phyloP scores from a whole-genome alignment of 1,140 invertebrate genomes.

The Oryzaephilus surinamensis region DNA sequence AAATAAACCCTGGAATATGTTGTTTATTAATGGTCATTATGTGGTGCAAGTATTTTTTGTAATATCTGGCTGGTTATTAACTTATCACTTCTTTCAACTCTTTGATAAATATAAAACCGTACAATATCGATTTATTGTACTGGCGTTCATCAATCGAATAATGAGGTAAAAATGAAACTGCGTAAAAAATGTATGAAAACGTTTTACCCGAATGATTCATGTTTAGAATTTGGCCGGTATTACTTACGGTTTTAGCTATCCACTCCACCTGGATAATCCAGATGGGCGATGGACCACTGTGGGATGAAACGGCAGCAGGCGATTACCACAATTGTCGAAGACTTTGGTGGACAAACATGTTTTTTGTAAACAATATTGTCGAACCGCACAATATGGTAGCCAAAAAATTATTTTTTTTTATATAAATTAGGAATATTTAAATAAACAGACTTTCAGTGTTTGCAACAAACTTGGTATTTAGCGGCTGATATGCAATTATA shows the following conservation, averaged over 20 bases:
- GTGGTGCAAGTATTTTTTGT: slow-evolving; percentile 22
- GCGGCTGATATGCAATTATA: slow-evolving; percentile 23
- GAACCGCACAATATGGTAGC: slow-evolving; percentile 34
- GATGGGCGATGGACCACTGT: slow-evolving; percentile 21
- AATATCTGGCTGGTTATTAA: slow-evolving; percentile 20
- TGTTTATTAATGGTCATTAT: slow-evolving; percentile 18
- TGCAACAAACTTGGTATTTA: slow-evolving; percentile 19
- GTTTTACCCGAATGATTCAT: too few species aligned
- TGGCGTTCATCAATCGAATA: slow-evolving; percentile 19
- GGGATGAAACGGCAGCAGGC: slow-evolving; percentile 21
- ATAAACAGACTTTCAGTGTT: slow-evolving; percentile 22
- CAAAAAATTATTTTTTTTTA: slow-evolving; percentile 33
- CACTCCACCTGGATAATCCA: slow-evolving; percentile 21
- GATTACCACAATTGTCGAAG: slow-evolving; percentile 27
- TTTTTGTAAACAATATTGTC: slow-evolving; percentile 49
- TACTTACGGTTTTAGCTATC: slow-evolving; percentile 18
- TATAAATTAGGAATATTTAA: slow-evolving; percentile 25
- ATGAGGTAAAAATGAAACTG: slow-evolving; percentile 18
- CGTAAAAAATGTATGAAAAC: background rate
- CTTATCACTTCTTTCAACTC: slow-evolving; percentile 18
- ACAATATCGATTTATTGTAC: slow-evolving; percentile 7
- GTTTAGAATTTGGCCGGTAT: slow-evolving; percentile 20
- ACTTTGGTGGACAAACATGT: slow-evolving; percentile 40
- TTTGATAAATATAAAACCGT: slow-evolving; percentile 10
- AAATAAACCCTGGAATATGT: slow-evolving; percentile 15